phyloP scores from a whole-genome alignment of 2,797 vertebrate genomes.

The Scleropages formosus region DNA sequence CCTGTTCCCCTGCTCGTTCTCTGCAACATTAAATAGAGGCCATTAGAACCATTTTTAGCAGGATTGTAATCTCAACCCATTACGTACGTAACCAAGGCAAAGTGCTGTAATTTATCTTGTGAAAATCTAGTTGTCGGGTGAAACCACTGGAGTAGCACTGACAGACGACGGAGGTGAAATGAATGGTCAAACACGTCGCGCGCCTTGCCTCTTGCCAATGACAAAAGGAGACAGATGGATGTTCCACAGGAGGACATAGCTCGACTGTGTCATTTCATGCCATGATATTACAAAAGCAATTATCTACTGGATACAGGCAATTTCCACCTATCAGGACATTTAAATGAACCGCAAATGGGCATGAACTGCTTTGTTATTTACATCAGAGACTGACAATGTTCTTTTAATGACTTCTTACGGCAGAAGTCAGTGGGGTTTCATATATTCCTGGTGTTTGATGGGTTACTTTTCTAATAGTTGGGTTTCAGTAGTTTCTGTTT shows the following conservation, averaged over 20 bases:
- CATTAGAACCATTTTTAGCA: constrained; percentile 23
- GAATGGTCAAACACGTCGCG: neutral
- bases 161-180: constrained; percentile 24
- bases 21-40: constrained; percentile 23
- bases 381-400: constrained; percentile 19
- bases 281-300: constrained; percentile 35
- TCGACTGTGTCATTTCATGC: constrained; percentile 34
- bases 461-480: neutral
- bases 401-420: constrained; percentile 20
- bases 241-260: constrained; percentile 9
- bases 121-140: constrained; percentile 19
- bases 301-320: constrained; percentile 35
- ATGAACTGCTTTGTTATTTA: constrained; percentile 29
- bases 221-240: constrained; percentile 27
- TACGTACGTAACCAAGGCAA: constrained; percentile 24
- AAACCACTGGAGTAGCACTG: constrained; percentile 3
- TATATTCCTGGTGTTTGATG: neutral
- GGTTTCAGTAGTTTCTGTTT: neutral
- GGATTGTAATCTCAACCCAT: constrained; percentile 23
- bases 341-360: constrained; percentile 32
- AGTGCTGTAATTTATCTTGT: constrained; percentile 25
- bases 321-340: constrained; percentile 32
- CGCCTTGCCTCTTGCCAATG: neutral
- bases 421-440: neutral
- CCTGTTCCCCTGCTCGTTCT: constrained; percentile 25